Percentiles rank a stretch among this genome's conserved stretches.
phyloP scores from a whole-genome alignment of 2,797 vertebrate species.

The Graptemys geographica region DNA sequence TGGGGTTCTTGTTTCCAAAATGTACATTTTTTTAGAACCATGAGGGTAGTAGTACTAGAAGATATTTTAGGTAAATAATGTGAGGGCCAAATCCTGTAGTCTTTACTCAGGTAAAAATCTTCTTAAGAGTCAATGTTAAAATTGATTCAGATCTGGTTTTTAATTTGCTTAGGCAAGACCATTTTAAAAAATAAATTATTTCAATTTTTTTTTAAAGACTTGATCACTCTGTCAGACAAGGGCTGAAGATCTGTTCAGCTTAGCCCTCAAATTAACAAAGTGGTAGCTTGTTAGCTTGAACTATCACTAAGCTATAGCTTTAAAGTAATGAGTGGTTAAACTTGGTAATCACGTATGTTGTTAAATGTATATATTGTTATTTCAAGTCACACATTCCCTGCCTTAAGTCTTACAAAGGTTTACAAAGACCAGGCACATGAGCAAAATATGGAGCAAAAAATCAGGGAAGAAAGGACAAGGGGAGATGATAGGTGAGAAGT shows the following conservation, averaged over 20 bases:
- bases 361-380: neutral
- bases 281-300: neutral
- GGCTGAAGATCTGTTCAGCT: neutral
- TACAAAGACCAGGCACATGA: neutral
- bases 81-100: constrained; percentile 41
- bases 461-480: neutral
- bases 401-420: neutral
- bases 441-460: neutral
- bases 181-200: neutral
- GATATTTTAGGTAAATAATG: constrained; percentile 39
- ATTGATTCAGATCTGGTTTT: neutral
- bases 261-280: neutral
- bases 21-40: constrained; percentile 10
- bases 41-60: constrained; percentile 51
- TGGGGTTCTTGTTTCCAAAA: constrained; percentile 71
- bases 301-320: neutral
- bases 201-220: neutral
- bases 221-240: neutral
- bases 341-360: neutral
- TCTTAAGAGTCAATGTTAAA: constrained; percentile 19
- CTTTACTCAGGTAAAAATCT: constrained; percentile 49
- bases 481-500: neutral
- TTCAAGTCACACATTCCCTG: neutral
- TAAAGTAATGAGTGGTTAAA: neutral
- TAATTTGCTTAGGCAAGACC: neutral